Evolutionary conservation across 2,797 vertebrate species (phyloP).

Genomic region (Enteromius trimaculatus): DNA sequence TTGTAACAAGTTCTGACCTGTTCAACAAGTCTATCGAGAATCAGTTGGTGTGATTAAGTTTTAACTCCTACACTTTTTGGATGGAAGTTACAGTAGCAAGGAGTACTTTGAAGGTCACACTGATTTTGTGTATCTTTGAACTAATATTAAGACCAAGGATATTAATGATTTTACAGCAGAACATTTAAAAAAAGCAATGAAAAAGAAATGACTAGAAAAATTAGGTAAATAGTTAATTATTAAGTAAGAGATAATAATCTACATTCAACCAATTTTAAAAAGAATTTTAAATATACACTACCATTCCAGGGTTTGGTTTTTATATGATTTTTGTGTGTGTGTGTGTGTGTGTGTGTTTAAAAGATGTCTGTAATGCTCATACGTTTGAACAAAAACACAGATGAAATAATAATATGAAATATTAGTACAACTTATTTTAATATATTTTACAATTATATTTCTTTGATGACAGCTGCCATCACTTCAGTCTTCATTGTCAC

Average conservation of each 20-base stretch:
- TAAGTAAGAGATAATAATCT: background rate
- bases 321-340: background rate
- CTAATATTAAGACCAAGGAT: background rate
- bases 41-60: slow-evolving; percentile 2
- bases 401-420: background rate
- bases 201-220: background rate
- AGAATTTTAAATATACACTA: background rate
- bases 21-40: slow-evolving; percentile 17
- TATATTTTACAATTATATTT: background rate
- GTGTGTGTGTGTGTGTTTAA: background rate
- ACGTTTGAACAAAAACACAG: background rate
- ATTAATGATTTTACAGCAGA: background rate
- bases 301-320: background rate
- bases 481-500: background rate
- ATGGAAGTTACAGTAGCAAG: background rate
- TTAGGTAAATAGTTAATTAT: background rate
- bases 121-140: background rate
- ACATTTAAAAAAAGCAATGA: background rate
- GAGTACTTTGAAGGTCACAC: background rate
- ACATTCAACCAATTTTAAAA: background rate
- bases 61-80: background rate
- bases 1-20: slow-evolving; percentile 2
- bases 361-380: background rate
- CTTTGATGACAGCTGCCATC: background rate
- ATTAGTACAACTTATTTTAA: background rate